Base-by-base conservation (phyloP, 2,888 invertebrate genomes). In the Horisme vitalbata region DNA sequence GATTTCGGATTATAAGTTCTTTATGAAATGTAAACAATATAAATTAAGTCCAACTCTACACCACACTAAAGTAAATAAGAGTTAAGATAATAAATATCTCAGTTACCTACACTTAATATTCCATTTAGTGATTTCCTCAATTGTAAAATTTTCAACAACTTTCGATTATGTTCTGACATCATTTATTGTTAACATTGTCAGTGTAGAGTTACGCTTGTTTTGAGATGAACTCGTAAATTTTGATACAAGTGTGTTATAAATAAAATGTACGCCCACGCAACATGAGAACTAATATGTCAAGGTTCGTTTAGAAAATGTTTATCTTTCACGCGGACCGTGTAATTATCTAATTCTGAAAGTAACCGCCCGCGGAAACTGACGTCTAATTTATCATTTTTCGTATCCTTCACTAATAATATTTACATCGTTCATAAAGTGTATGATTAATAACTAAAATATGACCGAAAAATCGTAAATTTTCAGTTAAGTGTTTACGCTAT, bases 251-350 rank as follows among this genome's bases (percentile, higher is more conserved):
- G 28, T 43, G 34, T 35, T 67, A 73, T 76, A 73, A 79, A 79
- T 80, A 79, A n/a, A 68, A 68, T 59, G 44, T 48, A 54, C 72
- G 65, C 79, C 79, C 71, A 76, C 82, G 70, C 77, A 61, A 48
- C 65, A 57, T 56, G 67, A 61, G 70, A 71, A 75, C 70, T 75
- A 77, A 79, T 76, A 73, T 83, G 80, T 83, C 86, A 86, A 86
- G 85, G 84, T 79, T 73, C 67, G 65, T 61, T 74, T 69, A 68
- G 59, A 67, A 65, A 65, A 61, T 70, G 64, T 75, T 73, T 69
- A 71, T 69, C 61, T 67, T 73, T 65, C 67, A 61, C 63, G 65
- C 59, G 58, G 46, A 61, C 61, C 68, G 65, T 69, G 68, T 70
- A 72, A 78, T 79, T 74, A 73, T 63, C 58, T 61, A 69, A 70